Evolutionary conservation across 2,888 invertebrate species (phyloP).

Genomic region (Pachycephus smyrnensis): DNA sequence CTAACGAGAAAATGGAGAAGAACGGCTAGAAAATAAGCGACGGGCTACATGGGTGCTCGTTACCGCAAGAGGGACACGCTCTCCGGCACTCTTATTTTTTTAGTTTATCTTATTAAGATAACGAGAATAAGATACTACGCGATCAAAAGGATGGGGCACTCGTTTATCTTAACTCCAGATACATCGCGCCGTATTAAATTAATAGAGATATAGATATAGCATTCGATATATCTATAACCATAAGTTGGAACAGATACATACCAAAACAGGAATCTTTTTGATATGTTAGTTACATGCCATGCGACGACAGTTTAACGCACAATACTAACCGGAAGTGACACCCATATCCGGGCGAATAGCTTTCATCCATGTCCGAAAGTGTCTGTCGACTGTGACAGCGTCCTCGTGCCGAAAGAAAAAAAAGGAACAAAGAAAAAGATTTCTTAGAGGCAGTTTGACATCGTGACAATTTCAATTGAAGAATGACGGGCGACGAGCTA

Average conservation of each 20-base stretch:
- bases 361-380: slow-evolving; percentile 14
- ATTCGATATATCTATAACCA: neutral
- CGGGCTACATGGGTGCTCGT: slow-evolving; percentile 63
- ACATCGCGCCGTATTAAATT: neutral
- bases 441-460: neutral
- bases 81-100: slow-evolving; percentile 39
- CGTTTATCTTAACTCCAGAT: neutral
- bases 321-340: slow-evolving; percentile 26
- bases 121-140: slow-evolving; percentile 50
- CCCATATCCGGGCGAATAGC: slow-evolving; percentile 26
- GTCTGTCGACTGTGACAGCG: slow-evolving; percentile 5
- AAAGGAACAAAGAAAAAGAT: neutral
- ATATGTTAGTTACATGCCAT: neutral
- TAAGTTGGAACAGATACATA: neutral
- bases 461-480: neutral
- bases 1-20: neutral
- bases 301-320: neutral
- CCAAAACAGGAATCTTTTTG: neutral
- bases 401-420: neutral
- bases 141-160: neutral
- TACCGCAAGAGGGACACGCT: slow-evolving; percentile 51
- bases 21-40: slow-evolving; percentile 53
- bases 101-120: slow-evolving; percentile 23
- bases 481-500: neutral
- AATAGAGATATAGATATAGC: neutral